Evolutionary conservation across 2,888 invertebrate species (phyloP).

Genomic region (Cataglyphis rosenhaueri): DNA sequence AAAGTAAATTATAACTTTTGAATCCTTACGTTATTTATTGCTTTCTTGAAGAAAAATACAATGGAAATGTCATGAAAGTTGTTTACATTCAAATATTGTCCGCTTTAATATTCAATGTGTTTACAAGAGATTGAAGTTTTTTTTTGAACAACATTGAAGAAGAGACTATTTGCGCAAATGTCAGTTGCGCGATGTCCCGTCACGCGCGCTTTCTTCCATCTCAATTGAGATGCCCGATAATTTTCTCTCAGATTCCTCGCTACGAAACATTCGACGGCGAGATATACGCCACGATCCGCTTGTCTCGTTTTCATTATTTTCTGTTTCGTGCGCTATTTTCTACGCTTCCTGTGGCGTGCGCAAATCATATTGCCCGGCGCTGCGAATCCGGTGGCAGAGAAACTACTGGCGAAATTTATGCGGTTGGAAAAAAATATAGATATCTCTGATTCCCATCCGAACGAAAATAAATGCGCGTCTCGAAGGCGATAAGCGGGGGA

Average conservation of each 20-base stretch:
- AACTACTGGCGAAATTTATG: conserved; percentile 47
- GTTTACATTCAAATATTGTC: conserved; percentile 7
- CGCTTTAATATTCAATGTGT: background rate
- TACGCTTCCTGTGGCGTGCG: conserved; percentile 61
- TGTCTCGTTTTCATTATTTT: conserved; percentile 70
- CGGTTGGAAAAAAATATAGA: conserved; percentile 28
- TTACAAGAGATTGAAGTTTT: background rate
- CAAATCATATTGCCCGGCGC: background rate
- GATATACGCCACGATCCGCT: conserved; percentile 1
- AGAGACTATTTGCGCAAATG: background rate
- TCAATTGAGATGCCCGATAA: background rate
- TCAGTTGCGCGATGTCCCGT: conserved; percentile 3
- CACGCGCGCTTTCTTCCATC: background rate
- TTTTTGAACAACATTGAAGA: background rate
- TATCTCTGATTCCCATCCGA: conserved; percentile 47
- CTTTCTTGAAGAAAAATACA: conserved; percentile 14
- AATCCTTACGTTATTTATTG: background rate
- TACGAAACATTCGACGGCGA: background rate
- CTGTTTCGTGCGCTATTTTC: conserved; percentile 57
- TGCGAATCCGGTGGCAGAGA: conserved; percentile 29
- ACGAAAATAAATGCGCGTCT: conserved; percentile 49
- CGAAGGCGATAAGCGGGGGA: conserved; percentile 58
- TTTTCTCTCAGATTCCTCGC: background rate
- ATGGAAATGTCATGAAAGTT: background rate
- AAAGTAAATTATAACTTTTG: conserved; percentile 1